These are phyloP conservation scores for Acanthaster planci DNA, from an alignment of 35 echinoderm and acorn worm species.

Conservation along the genomic window DNA sequence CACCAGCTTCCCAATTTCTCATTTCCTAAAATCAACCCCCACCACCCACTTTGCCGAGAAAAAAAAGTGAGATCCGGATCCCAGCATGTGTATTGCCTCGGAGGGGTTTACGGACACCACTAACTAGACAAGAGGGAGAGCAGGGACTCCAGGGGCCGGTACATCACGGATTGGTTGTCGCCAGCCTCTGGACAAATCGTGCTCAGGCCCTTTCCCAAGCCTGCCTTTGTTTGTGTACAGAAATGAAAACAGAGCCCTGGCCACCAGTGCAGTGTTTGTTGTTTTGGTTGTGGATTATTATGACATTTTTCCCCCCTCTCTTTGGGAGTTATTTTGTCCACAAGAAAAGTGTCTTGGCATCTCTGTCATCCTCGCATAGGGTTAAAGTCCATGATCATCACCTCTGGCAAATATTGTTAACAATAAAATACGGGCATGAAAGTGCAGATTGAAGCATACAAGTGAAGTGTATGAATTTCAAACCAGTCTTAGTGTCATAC, in stretches of 20 bases:
- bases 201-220: background rate
- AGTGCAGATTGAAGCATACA: too few relatives aligned
- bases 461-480: too few relatives aligned
- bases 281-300: background rate
- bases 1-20: slow-evolving; percentile 1
- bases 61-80: slow-evolving; percentile 16
- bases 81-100: slow-evolving; percentile 18
- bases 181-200: background rate
- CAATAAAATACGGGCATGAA: too few relatives aligned
- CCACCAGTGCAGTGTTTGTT: slow-evolving; percentile 20
- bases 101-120: slow-evolving; percentile 17
- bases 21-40: slow-evolving; percentile 6
- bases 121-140: slow-evolving; percentile 11
- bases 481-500: too few relatives aligned
- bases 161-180: background rate
- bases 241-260: slow-evolving; percentile 19
- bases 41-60: slow-evolving; percentile 14
- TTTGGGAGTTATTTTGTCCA: background rate
- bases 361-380: background rate
- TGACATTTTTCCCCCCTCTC: background rate
- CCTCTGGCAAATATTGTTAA: too few relatives aligned
- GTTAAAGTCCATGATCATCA: background rate
- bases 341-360: background rate
- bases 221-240: slow-evolving; percentile 5
- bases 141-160: background rate